phyloP scores from a whole-genome alignment of 2,113 vertebrate species.

The Semnopithecus entellus region DNA sequence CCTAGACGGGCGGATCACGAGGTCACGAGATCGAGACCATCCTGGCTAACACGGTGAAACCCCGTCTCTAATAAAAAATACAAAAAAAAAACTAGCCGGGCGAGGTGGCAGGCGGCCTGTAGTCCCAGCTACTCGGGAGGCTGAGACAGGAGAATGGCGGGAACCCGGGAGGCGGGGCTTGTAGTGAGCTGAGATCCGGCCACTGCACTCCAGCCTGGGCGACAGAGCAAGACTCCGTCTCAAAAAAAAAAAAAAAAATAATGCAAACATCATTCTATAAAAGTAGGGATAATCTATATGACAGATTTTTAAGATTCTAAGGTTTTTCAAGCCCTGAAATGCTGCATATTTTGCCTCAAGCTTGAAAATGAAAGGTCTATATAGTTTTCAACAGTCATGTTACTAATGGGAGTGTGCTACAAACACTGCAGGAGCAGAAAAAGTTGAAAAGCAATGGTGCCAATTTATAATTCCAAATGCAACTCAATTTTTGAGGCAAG shows the following conservation, averaged over 20 bases:
- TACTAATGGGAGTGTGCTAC: not conserved
- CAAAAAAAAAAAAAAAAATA: not conserved
- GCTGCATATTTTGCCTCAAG: not conserved
- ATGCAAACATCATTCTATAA: not conserved
- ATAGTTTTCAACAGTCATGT: not conserved
- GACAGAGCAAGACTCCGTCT: too few relatives aligned
- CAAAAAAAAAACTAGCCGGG: too few relatives aligned
- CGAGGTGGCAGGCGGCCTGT: too few relatives aligned
- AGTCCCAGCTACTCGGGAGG: too few relatives aligned
- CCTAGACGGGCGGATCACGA: too few relatives aligned
- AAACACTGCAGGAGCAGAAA: not conserved
- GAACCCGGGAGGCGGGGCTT: too few relatives aligned
- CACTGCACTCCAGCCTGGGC: too few relatives aligned
- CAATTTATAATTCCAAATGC: conserved; percentile 10
- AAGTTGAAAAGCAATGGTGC: conserved; percentile 2
- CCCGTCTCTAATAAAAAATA: too few relatives aligned
- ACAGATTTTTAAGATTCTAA: not conserved
- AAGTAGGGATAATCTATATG: not conserved
- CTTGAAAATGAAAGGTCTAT: conserved; percentile 25
- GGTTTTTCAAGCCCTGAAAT: conserved; percentile 46
- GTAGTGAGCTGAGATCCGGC: too few relatives aligned
- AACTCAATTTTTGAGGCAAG: conserved; percentile 29
- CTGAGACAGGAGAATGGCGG: too few relatives aligned
- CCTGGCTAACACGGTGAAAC: too few relatives aligned
- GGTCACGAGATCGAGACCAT: too few relatives aligned